Evolutionary conservation across 2,888 invertebrate genomes (phyloP).

Genomic region (Malacosoma neustria): DNA sequence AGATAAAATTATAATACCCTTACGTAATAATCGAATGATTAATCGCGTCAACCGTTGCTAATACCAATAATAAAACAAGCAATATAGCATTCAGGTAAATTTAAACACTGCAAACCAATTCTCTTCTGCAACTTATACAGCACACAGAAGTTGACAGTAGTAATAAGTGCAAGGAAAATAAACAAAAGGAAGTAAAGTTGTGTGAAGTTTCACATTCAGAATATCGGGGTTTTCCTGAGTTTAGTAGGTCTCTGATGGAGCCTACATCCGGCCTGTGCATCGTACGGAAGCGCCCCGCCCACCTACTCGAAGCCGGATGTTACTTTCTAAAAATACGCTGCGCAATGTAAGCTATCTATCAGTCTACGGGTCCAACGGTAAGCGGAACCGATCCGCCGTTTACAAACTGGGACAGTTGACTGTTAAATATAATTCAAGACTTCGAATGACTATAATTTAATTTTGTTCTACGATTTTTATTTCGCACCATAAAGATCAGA

Average conservation of each 20-base stretch:
- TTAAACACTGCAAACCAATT: no score
- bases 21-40: slow-evolving; percentile 3
- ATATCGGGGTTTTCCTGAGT: slow-evolving; percentile 9
- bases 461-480: no score
- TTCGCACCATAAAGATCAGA: no score
- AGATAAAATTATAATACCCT: slow-evolving; percentile 18
- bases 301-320: slow-evolving; percentile 55
- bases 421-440: neutral
- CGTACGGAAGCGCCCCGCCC: slow-evolving; percentile 55
- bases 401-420: neutral
- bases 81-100: no score
- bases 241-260: slow-evolving; percentile 39
- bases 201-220: neutral
- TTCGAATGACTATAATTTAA: no score
- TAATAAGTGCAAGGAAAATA: no score
- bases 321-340: slow-evolving; percentile 66
- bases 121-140: no score
- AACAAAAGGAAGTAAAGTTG: no score
- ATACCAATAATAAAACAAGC: no score
- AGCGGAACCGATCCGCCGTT: neutral
- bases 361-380: neutral
- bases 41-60: no score
- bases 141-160: no score
- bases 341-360: slow-evolving; percentile 11
- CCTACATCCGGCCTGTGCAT: slow-evolving; percentile 47